These are phyloP conservation scores for Gastrophysa polygoni DNA, from an alignment of 2,888 invertebrate genomes.

Conservation along the genomic window DNA sequence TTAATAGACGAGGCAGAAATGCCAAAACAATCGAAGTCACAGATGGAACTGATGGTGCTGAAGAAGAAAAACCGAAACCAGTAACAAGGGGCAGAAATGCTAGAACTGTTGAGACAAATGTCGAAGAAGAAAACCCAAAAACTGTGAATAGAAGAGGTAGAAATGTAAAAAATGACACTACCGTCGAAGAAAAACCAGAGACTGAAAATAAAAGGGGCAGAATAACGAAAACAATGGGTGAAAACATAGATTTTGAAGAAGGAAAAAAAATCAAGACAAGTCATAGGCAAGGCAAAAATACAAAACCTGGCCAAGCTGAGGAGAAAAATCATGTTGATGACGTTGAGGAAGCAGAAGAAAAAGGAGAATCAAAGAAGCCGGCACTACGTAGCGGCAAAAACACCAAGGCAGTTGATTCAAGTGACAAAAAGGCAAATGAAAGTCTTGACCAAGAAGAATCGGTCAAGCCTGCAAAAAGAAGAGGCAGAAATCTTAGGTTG, in stretches of 20 bases:
- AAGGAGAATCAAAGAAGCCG: too few species aligned
- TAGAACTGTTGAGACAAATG: background rate
- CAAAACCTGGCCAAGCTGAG: background rate
- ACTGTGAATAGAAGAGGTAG: background rate
- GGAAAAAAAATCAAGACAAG: background rate
- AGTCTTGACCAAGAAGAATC: too few species aligned
- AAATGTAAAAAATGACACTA: background rate
- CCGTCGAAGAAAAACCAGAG: background rate
- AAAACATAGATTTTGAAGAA: too few species aligned
- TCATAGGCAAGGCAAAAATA: background rate
- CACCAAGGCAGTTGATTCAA: too few species aligned
- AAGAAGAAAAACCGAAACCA: background rate
- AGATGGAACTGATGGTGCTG: too few species aligned
- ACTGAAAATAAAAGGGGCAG: background rate
- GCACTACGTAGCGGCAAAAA: too few species aligned
- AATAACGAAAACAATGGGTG: background rate
- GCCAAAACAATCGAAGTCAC: too few species aligned
- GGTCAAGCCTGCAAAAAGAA: background rate
- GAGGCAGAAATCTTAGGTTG: background rate
- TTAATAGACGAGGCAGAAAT: too few species aligned
- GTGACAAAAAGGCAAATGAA: too few species aligned
- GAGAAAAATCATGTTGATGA: too few species aligned
- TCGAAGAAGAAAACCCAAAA: background rate
- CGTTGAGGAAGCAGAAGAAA: too few species aligned
- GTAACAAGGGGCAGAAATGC: background rate